Conservation (phyloP, 2,888 invertebrate genomes). For the Vesta saturnalis region DNA sequence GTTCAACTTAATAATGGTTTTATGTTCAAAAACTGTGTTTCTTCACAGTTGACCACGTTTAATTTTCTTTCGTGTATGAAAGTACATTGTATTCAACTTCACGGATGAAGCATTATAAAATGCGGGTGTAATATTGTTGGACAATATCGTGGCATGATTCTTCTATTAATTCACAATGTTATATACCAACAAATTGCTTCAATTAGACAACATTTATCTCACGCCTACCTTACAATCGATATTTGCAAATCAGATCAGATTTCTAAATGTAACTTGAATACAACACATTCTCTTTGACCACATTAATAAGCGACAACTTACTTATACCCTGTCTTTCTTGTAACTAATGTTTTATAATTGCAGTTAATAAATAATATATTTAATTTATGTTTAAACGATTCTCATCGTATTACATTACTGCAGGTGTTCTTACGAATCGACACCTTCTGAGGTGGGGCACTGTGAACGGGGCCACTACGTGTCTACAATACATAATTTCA, state of each 20-base stretch:
- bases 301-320: neutral
- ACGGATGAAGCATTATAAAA: neutral
- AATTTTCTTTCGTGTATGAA: neutral
- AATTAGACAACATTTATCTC: slow-evolving; percentile 34
- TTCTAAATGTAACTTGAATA: neutral
- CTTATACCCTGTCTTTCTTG: neutral
- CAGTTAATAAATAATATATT: slow-evolving; percentile 6
- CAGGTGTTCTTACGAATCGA: slow-evolving; percentile 46
- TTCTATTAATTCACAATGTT: neutral
- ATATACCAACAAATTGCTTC: slow-evolving; percentile 19
- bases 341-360: neutral
- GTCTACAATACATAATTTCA: slow-evolving; percentile 50
- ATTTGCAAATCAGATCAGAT: slow-evolving; percentile 15
- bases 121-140: neutral
- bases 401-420: slow-evolving; percentile 28
- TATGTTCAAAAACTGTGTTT: neutral
- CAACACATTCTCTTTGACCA: too few species aligned
- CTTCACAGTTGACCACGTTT: neutral
- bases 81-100: neutral
- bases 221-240: slow-evolving; percentile 26
- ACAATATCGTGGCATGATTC: neutral
- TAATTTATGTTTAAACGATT: slow-evolving; percentile 6
- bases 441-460: slow-evolving; percentile 42
- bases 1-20: neutral
- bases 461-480: slow-evolving; percentile 49